Base-by-base conservation (phyloP, 2,113 vertebrate genomes). In the Amblyopsis rosae region DNA sequence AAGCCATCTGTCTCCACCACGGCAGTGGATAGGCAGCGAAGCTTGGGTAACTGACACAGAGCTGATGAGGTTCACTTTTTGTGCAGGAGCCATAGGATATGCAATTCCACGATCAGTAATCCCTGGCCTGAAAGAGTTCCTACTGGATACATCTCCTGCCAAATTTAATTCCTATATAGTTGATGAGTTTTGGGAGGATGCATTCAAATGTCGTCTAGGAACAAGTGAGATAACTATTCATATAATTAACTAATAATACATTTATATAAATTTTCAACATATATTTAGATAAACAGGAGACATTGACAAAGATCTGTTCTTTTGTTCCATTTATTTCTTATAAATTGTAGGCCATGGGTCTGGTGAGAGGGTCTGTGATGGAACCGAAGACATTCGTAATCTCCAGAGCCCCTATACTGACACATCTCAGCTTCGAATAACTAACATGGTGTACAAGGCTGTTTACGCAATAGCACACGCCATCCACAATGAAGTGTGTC, bases 391-490 rank as follows among this genome's bases (percentile, higher is more conserved):
- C 35, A 26, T 93, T 5, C 17, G 48, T 3, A 63, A 33, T 0
- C 69, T 91, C 6, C 72, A 84, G 57, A 89, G 26, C 51, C 66
- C 79, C 0, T 93, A 92, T 63, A 88, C 75, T 6, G 91, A 92
- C 72, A 90, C 89, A 0, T 90, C 90, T 48, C 87, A 92, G 68
- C 72, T 92, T 11, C 65, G 91, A 16, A 61, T 89, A 33, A 80
- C 86, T 17, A 88, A 92, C 80, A 90, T 91, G 86, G 90, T 89
- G 17, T 91, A 92, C 57, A 92, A 92, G 75, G 91, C 91, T 15
- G 84, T 86, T 6, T 90, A 91, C 67, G 88, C 91, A n/a, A 84
- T 92, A 57, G 91, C 88, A 16, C 81, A 92, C 54, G 87, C 89
- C 4, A 73, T 91, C 45, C 86, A 91, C 35, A 70, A 57, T 49